phyloP scores from a whole-genome alignment of 2,888 invertebrate species.

The Zele albiditarsus region DNA sequence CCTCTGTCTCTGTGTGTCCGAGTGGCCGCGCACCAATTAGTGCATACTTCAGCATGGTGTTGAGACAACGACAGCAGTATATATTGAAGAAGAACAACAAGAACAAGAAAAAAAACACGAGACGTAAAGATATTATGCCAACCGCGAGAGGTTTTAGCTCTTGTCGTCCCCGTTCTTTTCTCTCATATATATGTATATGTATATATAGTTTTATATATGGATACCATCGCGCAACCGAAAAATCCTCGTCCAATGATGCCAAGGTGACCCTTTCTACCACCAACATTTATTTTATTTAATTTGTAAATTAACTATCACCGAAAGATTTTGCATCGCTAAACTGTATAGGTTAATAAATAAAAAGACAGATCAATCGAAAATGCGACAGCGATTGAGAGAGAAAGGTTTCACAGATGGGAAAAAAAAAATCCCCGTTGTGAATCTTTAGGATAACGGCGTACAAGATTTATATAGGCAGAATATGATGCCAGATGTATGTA shows the following conservation, averaged over 20 bases:
- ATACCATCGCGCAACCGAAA: neutral
- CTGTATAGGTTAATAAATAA: neutral
- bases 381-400: neutral
- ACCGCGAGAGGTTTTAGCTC: neutral
- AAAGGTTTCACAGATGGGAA: neutral
- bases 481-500: neutral
- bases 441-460: neutral
- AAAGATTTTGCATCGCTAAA: neutral
- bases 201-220: neutral
- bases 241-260: neutral
- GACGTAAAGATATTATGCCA: slow-evolving; percentile 2
- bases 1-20: slow-evolving; percentile 43
- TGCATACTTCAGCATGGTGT: slow-evolving; percentile 69
- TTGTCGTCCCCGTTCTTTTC: neutral
- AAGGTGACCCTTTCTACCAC: slow-evolving; percentile 13
- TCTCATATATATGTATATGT: slow-evolving; percentile 5
- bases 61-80: slow-evolving; percentile 37
- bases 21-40: slow-evolving; percentile 70
- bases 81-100: neutral
- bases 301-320: neutral
- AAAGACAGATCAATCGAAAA: neutral
- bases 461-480: neutral
- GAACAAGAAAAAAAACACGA: slow-evolving; percentile 8
- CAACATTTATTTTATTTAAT: slow-evolving; percentile 10
- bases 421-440: neutral